phyloP scores from a whole-genome alignment of 2,113 vertebrate genomes.

The Panthera leo region DNA sequence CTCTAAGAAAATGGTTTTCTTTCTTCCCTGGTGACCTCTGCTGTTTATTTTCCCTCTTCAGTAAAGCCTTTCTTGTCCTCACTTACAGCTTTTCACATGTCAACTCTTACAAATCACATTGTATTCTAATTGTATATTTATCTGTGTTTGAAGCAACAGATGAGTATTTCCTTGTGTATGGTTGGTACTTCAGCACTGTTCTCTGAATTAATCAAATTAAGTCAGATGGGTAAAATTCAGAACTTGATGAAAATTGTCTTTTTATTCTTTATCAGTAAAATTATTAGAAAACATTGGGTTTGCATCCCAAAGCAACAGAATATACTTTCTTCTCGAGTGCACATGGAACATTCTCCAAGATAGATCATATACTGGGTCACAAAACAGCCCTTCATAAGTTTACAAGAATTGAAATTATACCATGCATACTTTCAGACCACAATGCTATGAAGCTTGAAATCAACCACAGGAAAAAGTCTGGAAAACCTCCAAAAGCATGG shows the following conservation, averaged over 20 bases:
- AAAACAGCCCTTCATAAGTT: no score
- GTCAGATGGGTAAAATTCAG: not conserved
- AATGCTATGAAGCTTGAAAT: no score
- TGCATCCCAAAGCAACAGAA: no score
- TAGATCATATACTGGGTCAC: no score
- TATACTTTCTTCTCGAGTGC: no score
- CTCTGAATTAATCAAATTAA: not conserved
- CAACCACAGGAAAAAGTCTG: no score
- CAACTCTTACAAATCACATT: not conserved
- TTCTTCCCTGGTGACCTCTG: not conserved
- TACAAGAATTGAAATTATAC: no score
- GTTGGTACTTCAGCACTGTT: not conserved
- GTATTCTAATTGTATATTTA: not conserved
- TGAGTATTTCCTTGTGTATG: not conserved
- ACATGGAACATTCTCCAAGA: no score
- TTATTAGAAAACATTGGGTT: not conserved
- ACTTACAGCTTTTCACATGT: not conserved
- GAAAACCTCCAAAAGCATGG: no score
- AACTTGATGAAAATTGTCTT: not conserved
- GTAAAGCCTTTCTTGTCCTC: not conserved
- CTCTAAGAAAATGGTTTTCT: not conserved
- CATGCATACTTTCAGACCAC: no score
- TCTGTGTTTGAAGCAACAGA: not conserved
- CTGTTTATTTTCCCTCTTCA: not conserved
- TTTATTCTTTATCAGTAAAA: conserved; percentile 50